phyloP scores from a whole-genome alignment of 2,113 vertebrate species.

The Irena cyanogastra region DNA sequence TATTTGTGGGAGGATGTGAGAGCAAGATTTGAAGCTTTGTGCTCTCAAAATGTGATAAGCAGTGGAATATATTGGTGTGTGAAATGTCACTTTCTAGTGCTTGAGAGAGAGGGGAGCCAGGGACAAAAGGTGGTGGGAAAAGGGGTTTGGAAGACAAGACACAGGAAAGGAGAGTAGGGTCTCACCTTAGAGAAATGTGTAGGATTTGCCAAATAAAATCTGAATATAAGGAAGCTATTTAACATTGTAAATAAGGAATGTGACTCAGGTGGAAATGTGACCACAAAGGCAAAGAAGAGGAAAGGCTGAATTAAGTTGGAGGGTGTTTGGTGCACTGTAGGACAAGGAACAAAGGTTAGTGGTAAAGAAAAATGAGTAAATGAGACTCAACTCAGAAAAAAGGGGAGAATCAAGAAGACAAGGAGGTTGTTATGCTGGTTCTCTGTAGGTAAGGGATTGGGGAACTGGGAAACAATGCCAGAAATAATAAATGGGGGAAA shows the following conservation, averaged over 20 bases:
- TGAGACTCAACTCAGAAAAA: background rate
- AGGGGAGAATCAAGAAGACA: background rate
- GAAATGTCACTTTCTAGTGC: background rate
- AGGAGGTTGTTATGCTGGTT: background rate
- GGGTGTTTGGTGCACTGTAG: background rate
- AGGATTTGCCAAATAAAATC: background rate
- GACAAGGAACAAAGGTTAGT: background rate
- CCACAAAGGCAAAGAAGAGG: background rate
- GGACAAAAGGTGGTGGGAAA: background rate
- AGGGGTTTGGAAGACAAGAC: background rate
- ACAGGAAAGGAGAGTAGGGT: background rate
- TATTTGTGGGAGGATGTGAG: background rate
- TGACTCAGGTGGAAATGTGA: background rate
- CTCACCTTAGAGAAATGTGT: background rate
- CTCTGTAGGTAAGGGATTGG: background rate
- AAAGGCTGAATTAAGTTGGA: background rate
- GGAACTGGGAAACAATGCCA: background rate
- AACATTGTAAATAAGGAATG: background rate
- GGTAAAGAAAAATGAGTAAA: background rate
- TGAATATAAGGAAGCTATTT: background rate
- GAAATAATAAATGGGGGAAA: background rate
- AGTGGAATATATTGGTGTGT: background rate
- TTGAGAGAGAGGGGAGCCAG: background rate
- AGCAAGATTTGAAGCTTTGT: background rate
- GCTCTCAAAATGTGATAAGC: background rate